These are phyloP conservation scores for Aspidoscelis tigris DNA, from an alignment of 2,113 vertebrate species.

Conservation along the genomic window DNA sequence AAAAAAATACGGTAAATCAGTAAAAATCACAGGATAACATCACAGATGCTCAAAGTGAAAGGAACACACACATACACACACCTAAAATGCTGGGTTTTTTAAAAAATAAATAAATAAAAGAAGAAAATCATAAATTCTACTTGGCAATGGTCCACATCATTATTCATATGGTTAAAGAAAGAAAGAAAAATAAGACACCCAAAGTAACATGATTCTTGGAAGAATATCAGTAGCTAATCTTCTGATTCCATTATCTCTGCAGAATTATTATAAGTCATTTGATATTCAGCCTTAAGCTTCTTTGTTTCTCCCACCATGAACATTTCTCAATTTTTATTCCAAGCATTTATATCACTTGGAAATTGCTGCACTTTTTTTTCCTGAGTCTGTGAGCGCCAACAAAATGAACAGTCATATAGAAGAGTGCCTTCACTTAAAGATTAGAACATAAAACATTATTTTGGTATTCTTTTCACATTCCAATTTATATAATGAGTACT, in stretches of 20 bases:
- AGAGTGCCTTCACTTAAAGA: constrained; percentile 26
- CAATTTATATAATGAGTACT: constrained; percentile 51
- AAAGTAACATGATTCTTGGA: constrained; percentile 6
- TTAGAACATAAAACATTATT: constrained; percentile 71
- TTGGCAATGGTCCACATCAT: neutral
- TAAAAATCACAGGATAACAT: neutral
- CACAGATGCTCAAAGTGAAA: too few species aligned
- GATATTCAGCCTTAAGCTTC: constrained; percentile 12
- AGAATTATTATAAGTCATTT: constrained; percentile 12
- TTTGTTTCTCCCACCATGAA: neutral
- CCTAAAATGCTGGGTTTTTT: neutral
- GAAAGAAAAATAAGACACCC: neutral
- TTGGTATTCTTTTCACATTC: constrained; percentile 62
- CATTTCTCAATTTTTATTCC: constrained; percentile 51
- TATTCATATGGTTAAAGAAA: neutral
- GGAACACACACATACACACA: neutral
- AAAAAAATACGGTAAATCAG: neutral
- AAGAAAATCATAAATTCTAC: neutral
- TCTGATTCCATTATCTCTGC: neutral
- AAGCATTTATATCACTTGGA: constrained; percentile 47
- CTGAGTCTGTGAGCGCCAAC: constrained; percentile 49
- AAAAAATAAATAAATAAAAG: neutral
- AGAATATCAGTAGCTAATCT: constrained; percentile 19
- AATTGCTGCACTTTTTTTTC: constrained; percentile 40
- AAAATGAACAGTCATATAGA: constrained; percentile 44